phyloP scores from a whole-genome alignment of 2,113 vertebrate species.

The Xenopus laevis region DNA sequence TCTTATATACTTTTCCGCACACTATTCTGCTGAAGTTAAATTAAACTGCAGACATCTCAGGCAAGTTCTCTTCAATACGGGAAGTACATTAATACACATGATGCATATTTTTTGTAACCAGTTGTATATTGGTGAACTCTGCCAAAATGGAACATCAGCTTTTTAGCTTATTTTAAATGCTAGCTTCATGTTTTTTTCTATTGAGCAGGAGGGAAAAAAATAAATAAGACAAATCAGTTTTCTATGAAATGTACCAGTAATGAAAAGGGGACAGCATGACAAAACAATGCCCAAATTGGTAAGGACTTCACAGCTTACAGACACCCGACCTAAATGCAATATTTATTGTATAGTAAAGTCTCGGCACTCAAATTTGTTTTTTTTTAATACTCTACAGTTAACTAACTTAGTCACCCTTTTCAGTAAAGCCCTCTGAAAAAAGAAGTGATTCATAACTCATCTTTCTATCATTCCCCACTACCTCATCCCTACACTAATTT shows the following conservation, averaged over 20 bases:
- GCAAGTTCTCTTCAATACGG: not conserved
- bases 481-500: too few species aligned
- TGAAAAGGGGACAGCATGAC: not conserved
- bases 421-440: too few species aligned
- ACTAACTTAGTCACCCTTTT: too few species aligned
- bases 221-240: conserved; percentile 5
- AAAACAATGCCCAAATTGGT: not conserved
- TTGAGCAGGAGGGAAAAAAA: conserved; percentile 13
- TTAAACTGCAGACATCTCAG: not conserved
- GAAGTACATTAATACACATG: not conserved
- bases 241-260: not conserved
- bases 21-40: not conserved
- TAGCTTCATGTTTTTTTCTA: not conserved
- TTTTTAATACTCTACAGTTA: too few species aligned
- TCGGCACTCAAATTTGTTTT: too few species aligned
- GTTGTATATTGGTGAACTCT: not conserved
- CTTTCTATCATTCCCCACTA: too few species aligned
- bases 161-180: not conserved
- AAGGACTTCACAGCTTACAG: conserved; percentile 5
- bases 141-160: not conserved
- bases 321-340: not conserved
- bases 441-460: too few species aligned
- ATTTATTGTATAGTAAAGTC: not conserved
- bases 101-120: not conserved
- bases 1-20: not conserved